Evolutionary conservation across 2,113 vertebrate genomes (phyloP), one percentile per base, ranked within the genome.

Genomic region (Melanerpes aurifrons): DNA sequence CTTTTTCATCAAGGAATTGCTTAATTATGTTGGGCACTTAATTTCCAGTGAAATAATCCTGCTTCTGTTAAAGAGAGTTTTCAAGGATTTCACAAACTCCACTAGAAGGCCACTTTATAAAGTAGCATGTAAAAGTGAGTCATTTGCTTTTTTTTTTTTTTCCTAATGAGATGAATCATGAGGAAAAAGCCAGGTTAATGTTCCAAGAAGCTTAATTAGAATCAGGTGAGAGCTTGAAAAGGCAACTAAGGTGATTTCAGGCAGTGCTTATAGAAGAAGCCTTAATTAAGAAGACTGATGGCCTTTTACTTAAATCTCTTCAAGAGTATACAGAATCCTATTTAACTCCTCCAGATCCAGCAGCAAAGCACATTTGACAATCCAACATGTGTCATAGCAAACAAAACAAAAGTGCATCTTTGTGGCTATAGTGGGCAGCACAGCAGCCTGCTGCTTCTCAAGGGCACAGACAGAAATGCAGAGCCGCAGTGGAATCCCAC

Each of bases 231-330:
- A 98, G 97, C 97, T 96, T 61, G 97, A 96, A 98, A 96, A 98
- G 97, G 81, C 97, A 98, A 92, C 98, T 96, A 93, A 98, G 98
- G 98, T 98, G 98, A 98, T 98, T 99, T 98, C 97, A 98, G 98
- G 98, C 97, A 97, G 97, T 97, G 97, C 97, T 98, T 97, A 94
- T 95, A 95, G 95, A 97, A 98, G 98, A 98, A 98, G 97, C 90
- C 97, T 98, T 99, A 99, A 99, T 99, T 99, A 99, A 98, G 95
- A 98, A 98, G 98, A 99, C 97, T 98, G 98, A 99, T 99, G 97
- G 98, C 97, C 98, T 99, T 99, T 98, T 98, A 97, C 98, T 98
- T 97, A 97, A 97, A 98, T 96, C 96, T 98, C 62, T 97, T 94
- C 89, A 98, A 98, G 98, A 98, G 91, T 92, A 82, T 61, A 77